Evolutionary conservation across 2,797 vertebrate species (phyloP), one percentile per base, ranked within the genome.

Genomic region (Neosilurus hyrtlii): DNA sequence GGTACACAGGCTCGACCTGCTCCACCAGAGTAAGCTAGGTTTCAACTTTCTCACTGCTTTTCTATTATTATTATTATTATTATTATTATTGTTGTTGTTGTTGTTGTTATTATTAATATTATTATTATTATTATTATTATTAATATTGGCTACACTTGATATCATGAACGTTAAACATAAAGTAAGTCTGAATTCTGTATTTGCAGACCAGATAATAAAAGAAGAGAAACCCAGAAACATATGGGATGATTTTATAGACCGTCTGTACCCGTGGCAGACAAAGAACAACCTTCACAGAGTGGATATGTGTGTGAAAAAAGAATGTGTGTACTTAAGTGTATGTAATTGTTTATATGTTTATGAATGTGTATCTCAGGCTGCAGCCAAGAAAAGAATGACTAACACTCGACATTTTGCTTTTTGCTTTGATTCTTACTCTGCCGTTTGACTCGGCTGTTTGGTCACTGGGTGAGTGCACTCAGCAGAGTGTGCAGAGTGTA

Each of bases 1-100:
- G 96, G 74, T 96, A 93, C 89, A 92, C 92, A 7, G 96, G 97
- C 86, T 81, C 91, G 68, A 93, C 90, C 79, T 98, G 97, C 84
- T 91, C 91, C 65, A 86, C 91, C 81, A 97, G 94, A 94, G 93
- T 94, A 83, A 88, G 89, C 24, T 1, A 0, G 35, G 11, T 1
- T 61, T 35, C 43, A 2, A 14, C 12, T 1, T 67, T 26, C 22
- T 74, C 16, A 5, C 7, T 72, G 24, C 5, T 73, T 56, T 56
- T 26, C 9, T 14, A 9, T 54, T 51, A 26, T 26, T 26, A 62
- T 65, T 65, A n/a, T 12, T 61, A 22, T 61, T 61, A n/a, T 62
- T 63, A 63, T 66, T 52, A 72, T 22, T 22, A 18, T 49, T 22
- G 14, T 71, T 51, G 12, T 20, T 70, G 70, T 30, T 72, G 54